Evolutionary conservation across 1,140 invertebrate genomes (phyloP), one percentile per base, ranked within the genome.

Genomic region (Drosophila littoralis): DNA sequence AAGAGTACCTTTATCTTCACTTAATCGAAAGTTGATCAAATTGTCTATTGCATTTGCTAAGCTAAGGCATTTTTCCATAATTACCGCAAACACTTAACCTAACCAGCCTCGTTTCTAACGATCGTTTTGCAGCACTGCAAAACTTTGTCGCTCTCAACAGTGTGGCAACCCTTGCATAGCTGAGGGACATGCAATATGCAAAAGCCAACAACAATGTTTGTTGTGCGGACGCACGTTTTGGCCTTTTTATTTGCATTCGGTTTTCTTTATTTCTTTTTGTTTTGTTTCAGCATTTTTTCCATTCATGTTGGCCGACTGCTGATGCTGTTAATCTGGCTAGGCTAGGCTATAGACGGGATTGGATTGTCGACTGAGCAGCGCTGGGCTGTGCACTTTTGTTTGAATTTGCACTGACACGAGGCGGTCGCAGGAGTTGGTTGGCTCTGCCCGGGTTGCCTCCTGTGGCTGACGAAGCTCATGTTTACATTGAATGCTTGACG

Each of bases 241-340:
- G 46, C 57, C 52, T 60, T 76, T 75, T 75, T 79, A 15, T 52
- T 64, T 69, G 48, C n/a, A 38, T 43, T 60, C 50, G 36, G 50
- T 33, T 55, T 6, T 12, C 9, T 28, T 9, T 10, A 54, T 54
- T 12, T 36, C 6, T n/a, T 13, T 32, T 36, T 36, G 1, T 36
- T 35, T 15, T 51, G 59, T 45, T 71, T 36, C 50, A 33, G 42
- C 7, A 58, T 43, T 69, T 46, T 57, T 35, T 45, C 38, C 72
- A 76, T 80, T 82, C 80, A 80, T 84, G 88, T 80, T 74, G 76
- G 77, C 45, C 79, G 71, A 75, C 74, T 63, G 63, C 68, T 79
- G 77, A 74, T 79, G 77, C 63, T 89, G 80, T 84, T 89, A 89
- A 89, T 84, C 84, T 68, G 77, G 63, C 69, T 59, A 35, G 67